Percentiles rank a stretch among this genome's conserved stretches.
Conservation (phyloP, 2,888 invertebrate species). For the Lasioglossum vierecki region DNA sequence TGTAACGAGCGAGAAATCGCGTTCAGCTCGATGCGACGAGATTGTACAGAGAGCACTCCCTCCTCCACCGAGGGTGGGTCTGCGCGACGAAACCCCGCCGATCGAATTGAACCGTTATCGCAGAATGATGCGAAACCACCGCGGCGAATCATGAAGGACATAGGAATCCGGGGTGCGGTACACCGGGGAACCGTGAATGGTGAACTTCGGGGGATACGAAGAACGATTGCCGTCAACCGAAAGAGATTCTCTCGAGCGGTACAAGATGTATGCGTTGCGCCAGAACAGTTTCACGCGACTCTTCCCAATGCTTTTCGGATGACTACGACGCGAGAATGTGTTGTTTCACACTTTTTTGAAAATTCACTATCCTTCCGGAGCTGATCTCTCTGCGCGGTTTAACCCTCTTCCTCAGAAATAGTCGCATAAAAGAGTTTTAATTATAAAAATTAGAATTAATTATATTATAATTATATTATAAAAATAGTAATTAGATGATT, state of each 20-base stretch:
- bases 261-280: not conserved
- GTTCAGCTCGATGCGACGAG: not conserved
- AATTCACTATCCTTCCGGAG: not conserved
- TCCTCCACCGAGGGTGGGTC: not conserved
- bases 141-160: not conserved
- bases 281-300: not conserved
- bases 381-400: not conserved
- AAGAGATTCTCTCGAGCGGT: not conserved
- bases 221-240: not conserved
- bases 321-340: not conserved
- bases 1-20: conserved; percentile 33
- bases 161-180: not conserved
- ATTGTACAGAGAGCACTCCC: not conserved
- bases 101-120: not conserved
- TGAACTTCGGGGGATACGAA: not conserved
- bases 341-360: not conserved
- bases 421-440: too few relatives aligned
- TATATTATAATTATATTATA: too few relatives aligned
- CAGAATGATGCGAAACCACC: not conserved
- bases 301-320: not conserved
- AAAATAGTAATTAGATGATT: too few relatives aligned
- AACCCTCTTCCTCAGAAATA: too few relatives aligned
- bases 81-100: not conserved
- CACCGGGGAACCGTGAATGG: not conserved
- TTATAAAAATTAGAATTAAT: too few relatives aligned